Base-by-base conservation (phyloP, 1,140 invertebrate genomes). In the Hyphantria cunea region DNA sequence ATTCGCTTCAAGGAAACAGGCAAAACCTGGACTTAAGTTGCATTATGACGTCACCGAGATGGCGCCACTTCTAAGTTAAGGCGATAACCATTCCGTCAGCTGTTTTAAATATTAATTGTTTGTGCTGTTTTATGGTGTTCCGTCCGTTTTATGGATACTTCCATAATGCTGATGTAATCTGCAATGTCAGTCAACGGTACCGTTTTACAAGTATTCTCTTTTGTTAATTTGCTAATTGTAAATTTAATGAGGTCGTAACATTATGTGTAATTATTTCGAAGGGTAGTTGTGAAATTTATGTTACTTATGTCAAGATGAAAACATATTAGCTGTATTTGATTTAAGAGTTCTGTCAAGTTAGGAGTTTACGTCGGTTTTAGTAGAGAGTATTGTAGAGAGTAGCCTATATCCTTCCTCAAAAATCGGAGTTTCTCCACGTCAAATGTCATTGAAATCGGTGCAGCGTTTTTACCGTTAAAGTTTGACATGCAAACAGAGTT, bases 41-140 rank as follows among this genome's bases (percentile, higher is more conserved):
- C 6, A 34, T 7, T 9, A 14, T 56, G 39, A 47, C 62, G 62
- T 44, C 67, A 50, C 32, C 32, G 49, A 55, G 59, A 59, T 62
- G 64, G 49, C 66, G 50, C 7, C 61, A 31, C 15, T 56, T 51
- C 50, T 17, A 58, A 61, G 47, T 60, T 50, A 49, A 31, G 51
- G 59, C 52, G 58, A 72, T 70, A 66, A 70, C 54, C 58, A 68
- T 75, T 59, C 51, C 64, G 60, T 65, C 72, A 64, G 60, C 67
- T 69, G 58, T 63, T 74, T 74, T 74, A 74, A 74, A 74, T 74
- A 66, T 74, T 71, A 71, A 74, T 71, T 62, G 62, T 58, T 56
- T 49, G 34, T 56, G 48, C 52, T 56, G 41, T 45, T 64, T 60
- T 60, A 60, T 60, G 47, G 47, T 37, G 47, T 45, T 41, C 33